phyloP scores from a whole-genome alignment of 2,797 vertebrate species.

The Anas bernieri region DNA sequence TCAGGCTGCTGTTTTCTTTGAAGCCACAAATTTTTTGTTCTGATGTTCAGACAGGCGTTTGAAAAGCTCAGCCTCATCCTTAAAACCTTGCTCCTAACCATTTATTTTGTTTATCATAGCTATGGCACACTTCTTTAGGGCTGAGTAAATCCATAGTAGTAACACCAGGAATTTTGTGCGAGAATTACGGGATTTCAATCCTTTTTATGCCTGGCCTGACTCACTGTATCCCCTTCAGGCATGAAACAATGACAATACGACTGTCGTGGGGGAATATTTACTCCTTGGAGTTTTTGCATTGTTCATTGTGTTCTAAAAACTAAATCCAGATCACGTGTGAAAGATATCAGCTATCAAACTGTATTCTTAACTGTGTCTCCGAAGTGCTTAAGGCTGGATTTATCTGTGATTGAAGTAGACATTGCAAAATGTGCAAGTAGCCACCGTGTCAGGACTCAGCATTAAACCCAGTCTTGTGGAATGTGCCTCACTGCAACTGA shows the following conservation, averaged over 20 bases:
- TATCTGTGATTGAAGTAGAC: background rate
- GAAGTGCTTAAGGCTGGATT: background rate
- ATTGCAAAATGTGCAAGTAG: background rate
- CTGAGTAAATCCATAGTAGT: background rate
- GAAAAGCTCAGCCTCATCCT: conserved; percentile 6
- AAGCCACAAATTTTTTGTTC: background rate
- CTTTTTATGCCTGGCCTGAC: background rate
- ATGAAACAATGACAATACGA: background rate
- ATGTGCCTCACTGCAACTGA: rapidly evolving
- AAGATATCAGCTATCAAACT: background rate
- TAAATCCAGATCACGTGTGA: background rate
- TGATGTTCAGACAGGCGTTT: background rate
- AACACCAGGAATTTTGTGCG: background rate
- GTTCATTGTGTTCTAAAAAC: background rate
- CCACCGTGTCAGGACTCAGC: background rate
- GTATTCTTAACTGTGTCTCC: background rate
- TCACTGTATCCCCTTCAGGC: background rate
- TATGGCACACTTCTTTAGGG: background rate
- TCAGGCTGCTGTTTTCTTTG: background rate
- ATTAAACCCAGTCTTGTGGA: background rate
- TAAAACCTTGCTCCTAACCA: background rate
- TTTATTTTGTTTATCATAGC: background rate
- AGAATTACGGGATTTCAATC: background rate
- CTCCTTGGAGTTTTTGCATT: background rate
- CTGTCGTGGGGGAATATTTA: background rate